A percentile compares a stretch with the other conserved stretches of the same genome.
Conservation (phyloP, 1,140 invertebrate genomes). For the Saccostrea echinata region DNA sequence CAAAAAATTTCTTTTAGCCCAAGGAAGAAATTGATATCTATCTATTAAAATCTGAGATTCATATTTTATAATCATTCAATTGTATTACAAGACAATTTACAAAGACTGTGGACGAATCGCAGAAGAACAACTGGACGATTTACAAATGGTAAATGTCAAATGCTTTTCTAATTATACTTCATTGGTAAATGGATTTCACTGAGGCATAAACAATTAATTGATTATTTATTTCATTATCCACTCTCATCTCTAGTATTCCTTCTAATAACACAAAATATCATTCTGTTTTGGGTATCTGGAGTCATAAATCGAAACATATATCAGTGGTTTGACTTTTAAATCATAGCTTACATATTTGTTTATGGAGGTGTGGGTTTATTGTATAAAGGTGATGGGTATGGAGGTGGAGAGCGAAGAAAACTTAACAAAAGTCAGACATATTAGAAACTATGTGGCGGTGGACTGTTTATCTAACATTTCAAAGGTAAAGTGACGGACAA, state of each 20-base stretch:
- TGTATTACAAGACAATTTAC: not conserved
- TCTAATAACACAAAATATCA: not conserved
- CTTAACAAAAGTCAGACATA: conserved; percentile 24
- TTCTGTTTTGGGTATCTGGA: not conserved
- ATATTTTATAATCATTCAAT: not conserved
- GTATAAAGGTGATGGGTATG: conserved; percentile 11
- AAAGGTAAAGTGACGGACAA: not conserved
- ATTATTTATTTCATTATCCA: not conserved
- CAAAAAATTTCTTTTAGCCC: too few relatives aligned
- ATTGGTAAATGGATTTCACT: not conserved
- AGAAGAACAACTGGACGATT: conserved; percentile 18
- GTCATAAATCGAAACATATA: not conserved
- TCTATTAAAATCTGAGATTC: too few relatives aligned
- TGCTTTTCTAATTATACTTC: not conserved
- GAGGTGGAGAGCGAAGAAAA: conserved; percentile 18
- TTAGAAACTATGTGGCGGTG: conserved; percentile 20
- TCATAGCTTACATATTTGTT: not conserved
- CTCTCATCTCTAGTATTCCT: not conserved
- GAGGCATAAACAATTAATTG: not conserved
- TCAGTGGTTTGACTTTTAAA: not conserved
- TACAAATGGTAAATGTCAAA: not conserved
- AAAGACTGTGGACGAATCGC: conserved; percentile 14
- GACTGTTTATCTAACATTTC: conserved; percentile 23
- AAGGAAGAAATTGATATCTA: too few relatives aligned
- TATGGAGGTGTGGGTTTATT: not conserved